Evolutionary conservation across 2,113 vertebrate genomes (phyloP), one percentile per base, ranked within the genome.

Genomic region (Myrmophylax atrothorax): DNA sequence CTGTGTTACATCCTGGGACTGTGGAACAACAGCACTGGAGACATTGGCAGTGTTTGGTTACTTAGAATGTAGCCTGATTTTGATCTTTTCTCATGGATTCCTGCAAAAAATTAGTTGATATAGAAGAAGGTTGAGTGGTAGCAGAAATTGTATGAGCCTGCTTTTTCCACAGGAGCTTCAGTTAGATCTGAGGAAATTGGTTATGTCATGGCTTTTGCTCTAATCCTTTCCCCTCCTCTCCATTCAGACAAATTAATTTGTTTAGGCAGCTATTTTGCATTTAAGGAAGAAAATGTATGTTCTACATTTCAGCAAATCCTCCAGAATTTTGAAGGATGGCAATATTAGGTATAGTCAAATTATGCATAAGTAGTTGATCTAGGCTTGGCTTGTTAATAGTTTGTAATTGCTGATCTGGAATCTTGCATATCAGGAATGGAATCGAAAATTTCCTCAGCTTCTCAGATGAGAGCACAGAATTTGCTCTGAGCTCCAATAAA

Each of bases 21-120:
- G n/a, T 49, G 60, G 28, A 90, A 85, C 69, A 72, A 73, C 50
- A 69, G 18, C 50, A 95, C 28, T 40, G 78, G 78, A 63, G 87
- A 77, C 0, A 0, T 22, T 78, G 55, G 91, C 78, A 83, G 84
- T 50, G 13, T 90, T 91, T 74, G 47, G 29, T 96, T 91, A 92
- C 89, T 87, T 50, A 50, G 31, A 85, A 90, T 96, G 93, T 79
- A 72, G n/a, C 52, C 77, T 90, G 84, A 95, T 93, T 86, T 84
- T 88, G 40, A 76, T 91, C 52, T 94, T 84, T 94, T 91, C 82
- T 90, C 74, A 40, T 92, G 68, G 58, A 89, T 73, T 86, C 60
- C 37, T 87, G 58, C 10, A 93, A 87, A 89, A 60, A 76, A 77
- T 52, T 59, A 47, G n/a, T 26, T 58, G 52, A 37, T 89, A 38